These are phyloP conservation scores for Python bivittatus DNA, from an alignment of 2,113 vertebrate genomes.

Conservation along the genomic window DNA sequence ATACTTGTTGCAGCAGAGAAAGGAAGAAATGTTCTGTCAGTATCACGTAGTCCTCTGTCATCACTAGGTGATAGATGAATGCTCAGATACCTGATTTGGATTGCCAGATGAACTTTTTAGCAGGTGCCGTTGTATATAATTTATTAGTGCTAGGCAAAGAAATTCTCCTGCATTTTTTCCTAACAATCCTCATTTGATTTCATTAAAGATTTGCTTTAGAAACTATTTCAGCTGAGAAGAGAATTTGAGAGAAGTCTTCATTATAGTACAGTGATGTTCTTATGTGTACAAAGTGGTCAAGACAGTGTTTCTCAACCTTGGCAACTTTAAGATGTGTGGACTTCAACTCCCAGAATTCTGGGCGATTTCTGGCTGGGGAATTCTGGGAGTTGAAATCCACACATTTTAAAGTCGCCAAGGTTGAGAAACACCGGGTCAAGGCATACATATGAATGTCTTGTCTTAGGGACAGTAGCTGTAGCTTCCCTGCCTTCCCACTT, in stretches of 20 bases:
- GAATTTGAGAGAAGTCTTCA: not conserved
- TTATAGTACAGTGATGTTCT: not conserved
- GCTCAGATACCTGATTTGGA: not conserved
- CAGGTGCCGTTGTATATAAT: not conserved
- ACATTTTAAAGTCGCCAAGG: too few relatives aligned
- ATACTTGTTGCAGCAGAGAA: slow-evolving; percentile 9
- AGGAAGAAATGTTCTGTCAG: not conserved
- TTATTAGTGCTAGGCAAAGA: not conserved
- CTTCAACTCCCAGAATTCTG: too few relatives aligned
- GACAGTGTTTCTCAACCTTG: too few relatives aligned
- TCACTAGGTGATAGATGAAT: not conserved
- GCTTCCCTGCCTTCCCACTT: not conserved
- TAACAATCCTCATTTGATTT: not conserved
- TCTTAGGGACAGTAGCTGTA: not conserved
- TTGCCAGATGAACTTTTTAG: not conserved
- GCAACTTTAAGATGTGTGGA: too few relatives aligned
- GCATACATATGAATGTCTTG: not conserved
- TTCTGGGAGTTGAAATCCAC: too few relatives aligned
- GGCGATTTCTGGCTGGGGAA: too few relatives aligned
- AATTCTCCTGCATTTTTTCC: not conserved
- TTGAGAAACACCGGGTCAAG: too few relatives aligned
- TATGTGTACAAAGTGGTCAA: not conserved
- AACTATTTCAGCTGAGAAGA: not conserved
- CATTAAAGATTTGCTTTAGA: not conserved
- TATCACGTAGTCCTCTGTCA: not conserved